A percentile compares a stretch with the other conserved stretches of the same genome.
Evolutionary conservation across 2,888 invertebrate genomes (phyloP).

Genomic region (Pachliopta kotzebuea): DNA sequence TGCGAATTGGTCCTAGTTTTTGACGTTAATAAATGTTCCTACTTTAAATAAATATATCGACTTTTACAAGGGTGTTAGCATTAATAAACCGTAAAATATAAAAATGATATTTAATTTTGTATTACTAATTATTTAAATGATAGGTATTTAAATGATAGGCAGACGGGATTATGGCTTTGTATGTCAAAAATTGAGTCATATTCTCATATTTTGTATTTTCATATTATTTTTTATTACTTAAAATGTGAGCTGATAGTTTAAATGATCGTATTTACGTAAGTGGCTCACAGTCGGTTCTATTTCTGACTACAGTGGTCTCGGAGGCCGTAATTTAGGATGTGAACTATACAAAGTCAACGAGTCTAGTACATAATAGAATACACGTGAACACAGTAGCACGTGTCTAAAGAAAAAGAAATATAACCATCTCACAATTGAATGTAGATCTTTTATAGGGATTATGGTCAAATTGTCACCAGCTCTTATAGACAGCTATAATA

Average conservation of each 20-base stretch:
- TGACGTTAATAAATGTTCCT: no score
- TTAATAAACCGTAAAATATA: no score
- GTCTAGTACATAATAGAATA: slow-evolving; percentile 6
- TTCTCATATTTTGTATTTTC: not conserved
- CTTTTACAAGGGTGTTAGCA: no score
- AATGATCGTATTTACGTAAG: slow-evolving; percentile 5
- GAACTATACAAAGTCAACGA: slow-evolving; percentile 8
- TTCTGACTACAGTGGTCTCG: slow-evolving; percentile 12
- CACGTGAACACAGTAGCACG: slow-evolving; percentile 19
- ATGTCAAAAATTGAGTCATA: not conserved
- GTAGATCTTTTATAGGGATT: no score
- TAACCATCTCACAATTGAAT: not conserved
- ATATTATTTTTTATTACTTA: not conserved
- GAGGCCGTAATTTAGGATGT: slow-evolving; percentile 18
- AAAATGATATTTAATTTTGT: no score
- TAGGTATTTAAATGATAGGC: no score
- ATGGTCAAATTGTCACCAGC: no score
- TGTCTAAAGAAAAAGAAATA: not conserved
- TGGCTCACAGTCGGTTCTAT: slow-evolving; percentile 10
- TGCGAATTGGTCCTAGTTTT: no score
- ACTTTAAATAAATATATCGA: no score
- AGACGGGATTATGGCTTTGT: not conserved
- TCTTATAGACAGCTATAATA: no score
- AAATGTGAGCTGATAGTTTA: not conserved
- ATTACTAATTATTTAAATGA: no score